Evolutionary conservation across 1,140 invertebrate species (phyloP), one percentile per base, ranked within the genome.

Genomic region (Pogonomyrmex barbatus): DNA sequence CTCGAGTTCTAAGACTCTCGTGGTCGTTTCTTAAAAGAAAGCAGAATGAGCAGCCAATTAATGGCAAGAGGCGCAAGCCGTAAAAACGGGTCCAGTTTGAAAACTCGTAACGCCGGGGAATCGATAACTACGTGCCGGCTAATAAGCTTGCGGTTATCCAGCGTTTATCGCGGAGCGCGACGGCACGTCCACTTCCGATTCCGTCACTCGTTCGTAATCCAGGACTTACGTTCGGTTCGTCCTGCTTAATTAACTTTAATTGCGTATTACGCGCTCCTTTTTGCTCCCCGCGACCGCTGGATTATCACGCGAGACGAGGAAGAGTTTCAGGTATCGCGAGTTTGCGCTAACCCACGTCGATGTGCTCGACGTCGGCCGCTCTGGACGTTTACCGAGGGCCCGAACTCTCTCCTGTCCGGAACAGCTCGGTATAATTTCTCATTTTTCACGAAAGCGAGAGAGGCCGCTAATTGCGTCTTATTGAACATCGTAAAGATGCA

Each of bases 241-340:
- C 52, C 47, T 47, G 68, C 17, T 42, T 83, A 83, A 83, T 83
- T 83, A 83, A 83, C 79, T 50, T 60, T 83, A 73, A 83, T 73
- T 50, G 52, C 30, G 17, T 54, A 73, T 73, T 36, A 70, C 30
- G 4, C 52, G 42, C 5, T 10, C 10, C 50, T 71, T 81, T 82
- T 58, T 45, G 36, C 4, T 81, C 24, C 54, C 14, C 17, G 17
- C 24, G 24, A 10, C 58, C 63, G 47, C 8, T 70, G 63, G 63
- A 81, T 81, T 56, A 81, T 81, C 42, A 70, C 67, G 17, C 17
- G 65, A 71, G 24, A 14, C 14, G 17, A 30, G 47, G 47, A 52
- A 50, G 12, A 42, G 12, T 9, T 42, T 54, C 36, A 17, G 5
- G 30, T 67, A 67, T 39, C 77, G 30, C 24, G 24, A 24, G 24